Percentiles rank a stretch among this genome's conserved stretches.
Evolutionary conservation across 2,888 invertebrate genomes (phyloP).

Genomic region (Dynastes maya): DNA sequence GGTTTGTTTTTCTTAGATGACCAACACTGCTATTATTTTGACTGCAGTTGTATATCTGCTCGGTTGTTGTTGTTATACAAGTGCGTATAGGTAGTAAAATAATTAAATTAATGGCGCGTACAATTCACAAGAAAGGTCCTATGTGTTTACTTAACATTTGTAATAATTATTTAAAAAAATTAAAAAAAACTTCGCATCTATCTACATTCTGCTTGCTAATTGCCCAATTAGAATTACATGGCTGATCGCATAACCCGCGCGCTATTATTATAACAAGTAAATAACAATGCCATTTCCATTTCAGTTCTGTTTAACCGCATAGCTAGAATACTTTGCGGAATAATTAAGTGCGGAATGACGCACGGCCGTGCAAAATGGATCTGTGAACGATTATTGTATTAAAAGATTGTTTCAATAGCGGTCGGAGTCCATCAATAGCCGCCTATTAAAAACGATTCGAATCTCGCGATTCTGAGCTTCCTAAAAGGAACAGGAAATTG

Average conservation of each 20-base stretch:
- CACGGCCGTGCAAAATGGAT: slow-evolving; percentile 33
- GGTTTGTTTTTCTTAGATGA: too few relatives aligned
- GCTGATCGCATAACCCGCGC: slow-evolving; percentile 4
- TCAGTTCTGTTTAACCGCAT: slow-evolving; percentile 33
- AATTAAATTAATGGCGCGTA: too few relatives aligned
- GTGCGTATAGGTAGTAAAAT: too few relatives aligned
- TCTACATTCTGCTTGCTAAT: not conserved
- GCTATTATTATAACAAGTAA: slow-evolving; percentile 9
- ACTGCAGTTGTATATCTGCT: too few relatives aligned
- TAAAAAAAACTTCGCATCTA: not conserved
- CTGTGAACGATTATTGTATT: slow-evolving; percentile 28
- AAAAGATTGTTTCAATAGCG: slow-evolving; percentile 40
- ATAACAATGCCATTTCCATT: slow-evolving; percentile 34
- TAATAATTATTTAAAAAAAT: not conserved
- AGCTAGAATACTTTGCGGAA: slow-evolving; percentile 35
- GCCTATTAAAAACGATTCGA: slow-evolving; percentile 26
- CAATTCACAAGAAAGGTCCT: not conserved
- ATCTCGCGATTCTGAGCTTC: slow-evolving; percentile 36
- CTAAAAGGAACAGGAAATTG: slow-evolving; percentile 49
- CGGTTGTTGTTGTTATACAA: too few relatives aligned
- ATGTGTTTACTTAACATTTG: not conserved
- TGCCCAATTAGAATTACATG: not conserved
- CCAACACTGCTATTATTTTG: too few relatives aligned
- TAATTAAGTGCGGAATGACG: slow-evolving; percentile 44
- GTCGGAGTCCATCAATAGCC: not conserved